Percentiles rank a stretch among this genome's conserved stretches.
These are phyloP conservation scores for Trinectes maculatus DNA, from an alignment of 2,113 vertebrate genomes.

Conservation along the genomic window DNA sequence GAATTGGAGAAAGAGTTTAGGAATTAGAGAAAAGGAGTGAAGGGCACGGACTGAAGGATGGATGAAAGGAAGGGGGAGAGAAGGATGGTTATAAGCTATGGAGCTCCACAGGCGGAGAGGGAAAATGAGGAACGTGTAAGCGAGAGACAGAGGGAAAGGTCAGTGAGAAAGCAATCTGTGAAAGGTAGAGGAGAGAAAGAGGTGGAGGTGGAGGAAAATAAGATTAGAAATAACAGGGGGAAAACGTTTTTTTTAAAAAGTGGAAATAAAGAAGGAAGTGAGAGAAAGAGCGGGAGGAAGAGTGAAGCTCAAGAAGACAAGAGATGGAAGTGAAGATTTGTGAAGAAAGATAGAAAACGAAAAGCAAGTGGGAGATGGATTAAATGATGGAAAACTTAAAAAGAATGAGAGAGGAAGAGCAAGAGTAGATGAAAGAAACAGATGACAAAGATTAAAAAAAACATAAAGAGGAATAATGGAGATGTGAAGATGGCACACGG, in stretches of 20 bases:
- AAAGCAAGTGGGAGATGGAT: background rate
- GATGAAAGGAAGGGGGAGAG: conserved; percentile 11
- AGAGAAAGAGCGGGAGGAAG: background rate
- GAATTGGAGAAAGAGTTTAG: conserved; percentile 19
- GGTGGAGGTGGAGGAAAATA: conserved; percentile 8
- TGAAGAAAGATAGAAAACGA: background rate
- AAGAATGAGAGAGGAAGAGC: background rate
- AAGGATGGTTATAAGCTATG: conserved; percentile 51
- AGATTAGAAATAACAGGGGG: conserved; percentile 22
- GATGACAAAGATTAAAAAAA: conserved; percentile 13
- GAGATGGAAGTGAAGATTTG: background rate
- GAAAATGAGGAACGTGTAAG: conserved; percentile 34
- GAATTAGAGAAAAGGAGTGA: conserved; percentile 1
- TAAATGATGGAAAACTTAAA: background rate
- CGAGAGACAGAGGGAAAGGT: conserved; percentile 60
- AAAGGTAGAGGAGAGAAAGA: conserved; percentile 38
- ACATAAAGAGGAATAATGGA: conserved; percentile 17
- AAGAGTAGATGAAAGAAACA: background rate
- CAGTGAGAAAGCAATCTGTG: conserved; percentile 66
- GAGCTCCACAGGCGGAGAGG: conserved; percentile 24
- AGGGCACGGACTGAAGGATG: conserved; percentile 12
- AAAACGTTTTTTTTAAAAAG: conserved; percentile 37
- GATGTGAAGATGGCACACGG: conserved; percentile 12
- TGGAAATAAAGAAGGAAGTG: conserved; percentile 1
- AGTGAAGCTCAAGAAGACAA: background rate